Evolutionary conservation across 2,888 invertebrate genomes (phyloP).

Genomic region (Acanthosepion lycidas): DNA sequence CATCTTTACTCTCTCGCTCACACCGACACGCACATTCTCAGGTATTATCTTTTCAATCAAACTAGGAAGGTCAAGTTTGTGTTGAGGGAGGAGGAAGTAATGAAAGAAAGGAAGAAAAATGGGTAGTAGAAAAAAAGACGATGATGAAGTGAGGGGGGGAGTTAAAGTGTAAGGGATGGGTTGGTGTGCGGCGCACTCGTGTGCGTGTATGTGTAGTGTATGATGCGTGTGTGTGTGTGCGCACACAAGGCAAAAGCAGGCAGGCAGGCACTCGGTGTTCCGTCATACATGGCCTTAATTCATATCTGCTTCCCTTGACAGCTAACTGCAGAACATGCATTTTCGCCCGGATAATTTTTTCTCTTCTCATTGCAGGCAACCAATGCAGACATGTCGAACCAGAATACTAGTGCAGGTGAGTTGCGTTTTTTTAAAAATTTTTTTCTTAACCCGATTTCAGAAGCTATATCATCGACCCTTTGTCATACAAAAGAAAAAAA

Average conservation of each 20-base stretch:
- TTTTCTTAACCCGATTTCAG: not conserved
- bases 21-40: slow-evolving; percentile 11
- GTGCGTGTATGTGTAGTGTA: not conserved
- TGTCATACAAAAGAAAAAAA: not conserved
- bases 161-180: not conserved
- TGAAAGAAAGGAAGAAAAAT: not conserved
- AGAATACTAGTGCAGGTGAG: slow-evolving; percentile 47
- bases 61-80: slow-evolving; percentile 40
- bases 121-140: not conserved
- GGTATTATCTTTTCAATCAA: not conserved
- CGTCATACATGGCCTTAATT: slow-evolving; percentile 42
- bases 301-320: slow-evolving; percentile 41
- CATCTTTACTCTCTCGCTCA: not conserved
- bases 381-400: slow-evolving; percentile 47
- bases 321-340: slow-evolving; percentile 46
- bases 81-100: not conserved
- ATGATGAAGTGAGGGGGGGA: slow-evolving; percentile 6
- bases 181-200: not conserved
- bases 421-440: not conserved
- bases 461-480: not conserved
- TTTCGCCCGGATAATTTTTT: slow-evolving; percentile 47
- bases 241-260: not conserved
- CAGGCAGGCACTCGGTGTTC: slow-evolving; percentile 41
- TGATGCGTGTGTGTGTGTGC: not conserved
- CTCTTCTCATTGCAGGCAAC: slow-evolving; percentile 47